Conservation (phyloP, 2,797 vertebrate genomes). For the Erethizon dorsatum region DNA sequence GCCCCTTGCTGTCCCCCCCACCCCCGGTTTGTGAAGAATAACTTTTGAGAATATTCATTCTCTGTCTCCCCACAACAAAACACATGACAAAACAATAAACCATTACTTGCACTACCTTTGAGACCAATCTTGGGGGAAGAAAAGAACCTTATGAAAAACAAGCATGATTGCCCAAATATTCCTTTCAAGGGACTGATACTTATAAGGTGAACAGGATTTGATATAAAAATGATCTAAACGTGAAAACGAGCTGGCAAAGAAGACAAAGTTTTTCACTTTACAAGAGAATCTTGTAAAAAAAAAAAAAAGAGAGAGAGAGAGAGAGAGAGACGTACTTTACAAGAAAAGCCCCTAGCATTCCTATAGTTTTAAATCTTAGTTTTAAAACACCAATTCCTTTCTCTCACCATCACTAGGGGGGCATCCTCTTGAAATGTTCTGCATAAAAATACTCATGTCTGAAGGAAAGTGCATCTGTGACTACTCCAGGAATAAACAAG, state of each 20-base stretch:
- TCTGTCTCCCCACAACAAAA: conserved; percentile 1
- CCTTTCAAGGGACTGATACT: conserved; percentile 34
- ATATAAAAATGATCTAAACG: neutral
- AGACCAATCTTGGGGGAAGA: neutral
- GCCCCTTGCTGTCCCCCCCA: neutral
- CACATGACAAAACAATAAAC: conserved; percentile 3
- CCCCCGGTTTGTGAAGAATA: neutral
- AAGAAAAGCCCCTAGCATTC: conserved; percentile 26
- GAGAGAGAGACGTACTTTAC: neutral
- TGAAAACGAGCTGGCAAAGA: conserved; percentile 46
- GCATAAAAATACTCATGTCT: neutral
- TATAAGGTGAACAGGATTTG: conserved; percentile 22
- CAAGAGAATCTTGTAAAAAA: conserved; percentile 7
- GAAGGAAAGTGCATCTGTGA: neutral
- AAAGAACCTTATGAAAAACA: conserved; percentile 60
- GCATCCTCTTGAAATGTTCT: neutral
- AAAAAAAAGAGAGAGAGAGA: neutral
- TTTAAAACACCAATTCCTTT: neutral
- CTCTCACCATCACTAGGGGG: neutral
- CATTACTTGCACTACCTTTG: conserved; percentile 5
- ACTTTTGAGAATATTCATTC: neutral
- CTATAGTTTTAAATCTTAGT: neutral
- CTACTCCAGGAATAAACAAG: neutral
- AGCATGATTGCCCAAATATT: conserved; percentile 39
- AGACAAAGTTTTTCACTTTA: neutral